phyloP scores from a whole-genome alignment of 2,797 vertebrate species.

The Remorina albescens region DNA sequence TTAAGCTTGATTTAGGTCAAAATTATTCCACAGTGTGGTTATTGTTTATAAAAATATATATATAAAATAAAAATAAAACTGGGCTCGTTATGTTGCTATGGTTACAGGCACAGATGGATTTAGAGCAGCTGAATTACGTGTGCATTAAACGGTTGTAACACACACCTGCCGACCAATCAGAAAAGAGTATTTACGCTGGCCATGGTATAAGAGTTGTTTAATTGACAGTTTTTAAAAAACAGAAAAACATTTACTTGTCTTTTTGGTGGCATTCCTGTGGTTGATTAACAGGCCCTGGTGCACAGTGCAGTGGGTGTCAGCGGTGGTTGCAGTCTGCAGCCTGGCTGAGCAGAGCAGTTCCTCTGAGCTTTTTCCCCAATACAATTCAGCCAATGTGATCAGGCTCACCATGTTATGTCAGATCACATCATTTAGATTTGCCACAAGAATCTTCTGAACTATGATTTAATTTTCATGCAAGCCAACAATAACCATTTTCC shows the following conservation, averaged over 20 bases:
- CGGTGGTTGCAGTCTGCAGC: slow-evolving; percentile 13
- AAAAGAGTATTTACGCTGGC: too few relatives aligned
- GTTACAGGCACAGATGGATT: too few relatives aligned
- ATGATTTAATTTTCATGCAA: neutral
- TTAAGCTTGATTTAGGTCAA: too few relatives aligned
- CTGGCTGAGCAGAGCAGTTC: slow-evolving; percentile 23
- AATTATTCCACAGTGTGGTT: too few relatives aligned
- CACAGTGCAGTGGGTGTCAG: slow-evolving; percentile 19
- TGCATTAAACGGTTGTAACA: too few relatives aligned
- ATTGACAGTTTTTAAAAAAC: slow-evolving; percentile 26
- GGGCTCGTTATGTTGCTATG: too few relatives aligned
- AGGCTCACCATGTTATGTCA: slow-evolving; percentile 23
- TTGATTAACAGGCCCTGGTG: slow-evolving; percentile 23
- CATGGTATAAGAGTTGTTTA: slow-evolving; percentile 28
- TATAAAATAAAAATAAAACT: too few relatives aligned
- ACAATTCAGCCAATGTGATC: slow-evolving; percentile 18
- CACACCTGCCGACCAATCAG: too few relatives aligned
- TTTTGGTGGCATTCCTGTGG: slow-evolving; percentile 1
- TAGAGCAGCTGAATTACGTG: too few relatives aligned
- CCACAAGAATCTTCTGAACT: slow-evolving; percentile 5
- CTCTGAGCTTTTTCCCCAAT: slow-evolving; percentile 20
- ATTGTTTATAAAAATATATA: too few relatives aligned
- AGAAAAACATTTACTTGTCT: slow-evolving; percentile 11
- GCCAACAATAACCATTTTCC: neutral
- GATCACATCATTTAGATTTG: slow-evolving; percentile 14